phyloP scores from a whole-genome alignment of 2,797 vertebrate species.

The Macrochelys suwanniensis region DNA sequence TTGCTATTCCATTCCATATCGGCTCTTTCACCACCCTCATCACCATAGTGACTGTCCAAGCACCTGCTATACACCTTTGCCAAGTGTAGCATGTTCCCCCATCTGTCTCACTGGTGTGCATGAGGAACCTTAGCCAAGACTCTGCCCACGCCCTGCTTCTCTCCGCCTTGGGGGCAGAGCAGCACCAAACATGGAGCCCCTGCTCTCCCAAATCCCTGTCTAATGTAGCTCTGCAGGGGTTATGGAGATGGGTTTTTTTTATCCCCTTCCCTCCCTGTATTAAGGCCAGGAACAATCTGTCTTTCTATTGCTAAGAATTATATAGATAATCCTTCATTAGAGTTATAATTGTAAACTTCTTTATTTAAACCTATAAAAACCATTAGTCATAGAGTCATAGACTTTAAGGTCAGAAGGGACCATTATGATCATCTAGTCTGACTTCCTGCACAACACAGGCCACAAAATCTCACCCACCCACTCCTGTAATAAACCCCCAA shows the following conservation, averaged over 20 bases:
- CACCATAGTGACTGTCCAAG: neutral
- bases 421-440: no score
- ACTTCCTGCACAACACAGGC: no score
- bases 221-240: neutral
- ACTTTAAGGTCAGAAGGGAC: no score
- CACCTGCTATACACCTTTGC: neutral
- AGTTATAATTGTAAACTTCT: neutral
- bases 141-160: neutral
- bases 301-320: neutral
- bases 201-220: neutral
- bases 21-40: neutral
- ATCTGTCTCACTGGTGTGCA: neutral
- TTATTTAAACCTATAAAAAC: neutral
- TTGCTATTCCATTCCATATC: neutral
- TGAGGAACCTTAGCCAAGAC: neutral
- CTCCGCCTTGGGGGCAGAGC: fast-evolving
- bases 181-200: neutral
- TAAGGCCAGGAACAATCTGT: fast-evolving
- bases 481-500: no score
- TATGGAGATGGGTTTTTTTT: fast-evolving
- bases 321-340: neutral
- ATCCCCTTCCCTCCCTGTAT: neutral
- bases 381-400: no score
- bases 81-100: fast-evolving
- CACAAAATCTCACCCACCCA: no score